These are phyloP conservation scores for Microctenopoma steveboyesi DNA, from an alignment of 2,797 vertebrate species.

Conservation along the genomic window DNA sequence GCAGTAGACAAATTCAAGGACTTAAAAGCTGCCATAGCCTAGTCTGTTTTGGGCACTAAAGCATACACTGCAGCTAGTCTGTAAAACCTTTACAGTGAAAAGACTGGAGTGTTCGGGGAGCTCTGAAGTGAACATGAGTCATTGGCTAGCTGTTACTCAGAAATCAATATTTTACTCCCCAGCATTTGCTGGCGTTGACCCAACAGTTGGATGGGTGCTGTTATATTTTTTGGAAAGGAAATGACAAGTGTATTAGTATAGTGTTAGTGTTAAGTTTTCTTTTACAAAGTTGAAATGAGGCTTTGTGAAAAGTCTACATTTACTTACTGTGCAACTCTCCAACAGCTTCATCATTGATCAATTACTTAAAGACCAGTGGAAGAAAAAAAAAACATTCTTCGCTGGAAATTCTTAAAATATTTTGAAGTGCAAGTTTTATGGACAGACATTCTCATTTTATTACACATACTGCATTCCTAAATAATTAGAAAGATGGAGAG, in stretches of 20 bases:
- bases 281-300: conserved; percentile 28
- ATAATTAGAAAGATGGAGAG: conserved; percentile 61
- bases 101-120: conserved; percentile 49
- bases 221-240: conserved; percentile 38
- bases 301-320: conserved; percentile 40
- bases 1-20: conserved; percentile 66
- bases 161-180: conserved; percentile 68
- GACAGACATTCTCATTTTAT: conserved; percentile 51
- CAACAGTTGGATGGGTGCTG: conserved; percentile 29
- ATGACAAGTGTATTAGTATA: conserved; percentile 33
- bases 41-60: conserved; percentile 59
- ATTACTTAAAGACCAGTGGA: conserved; percentile 43
- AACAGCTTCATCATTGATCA: conserved; percentile 54
- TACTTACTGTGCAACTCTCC: conserved; percentile 36
- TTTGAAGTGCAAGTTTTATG: conserved; percentile 25
- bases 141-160: conserved; percentile 48
- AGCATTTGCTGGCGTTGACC: conserved; percentile 58
- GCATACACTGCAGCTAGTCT: conserved; percentile 50
- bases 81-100: conserved; percentile 53
- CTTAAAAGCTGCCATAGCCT: conserved; percentile 58
- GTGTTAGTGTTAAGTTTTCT: conserved; percentile 46
- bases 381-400: conserved; percentile 43
- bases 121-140: conserved; percentile 63
- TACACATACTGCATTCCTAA: conserved; percentile 38
- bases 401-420: conserved; percentile 23